These are phyloP conservation scores for Coremacera marginata DNA, from an alignment of 2,888 invertebrate species.

Conservation along the genomic window DNA sequence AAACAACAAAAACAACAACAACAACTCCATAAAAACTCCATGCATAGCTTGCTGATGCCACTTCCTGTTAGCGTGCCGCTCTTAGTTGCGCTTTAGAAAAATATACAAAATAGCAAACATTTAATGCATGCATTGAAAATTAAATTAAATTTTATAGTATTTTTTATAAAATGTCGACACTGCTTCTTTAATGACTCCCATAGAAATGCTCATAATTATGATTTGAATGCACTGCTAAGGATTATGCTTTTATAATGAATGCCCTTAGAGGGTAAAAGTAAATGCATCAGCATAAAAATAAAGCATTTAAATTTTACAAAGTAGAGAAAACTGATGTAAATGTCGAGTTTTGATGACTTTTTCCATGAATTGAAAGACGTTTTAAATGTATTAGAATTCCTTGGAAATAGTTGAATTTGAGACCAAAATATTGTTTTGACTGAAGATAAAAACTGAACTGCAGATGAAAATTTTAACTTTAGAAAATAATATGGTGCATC, in stretches of 20 bases:
- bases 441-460: too few relatives aligned
- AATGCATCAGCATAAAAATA: neutral
- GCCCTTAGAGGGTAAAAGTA: neutral
- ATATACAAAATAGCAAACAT: neutral
- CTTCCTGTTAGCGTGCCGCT: slow-evolving; percentile 31
- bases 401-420: too few relatives aligned
- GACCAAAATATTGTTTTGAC: too few relatives aligned
- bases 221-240: neutral
- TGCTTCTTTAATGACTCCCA: neutral
- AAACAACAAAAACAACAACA: slow-evolving; percentile 25
- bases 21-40: neutral
- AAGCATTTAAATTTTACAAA: neutral
- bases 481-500: too few relatives aligned
- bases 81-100: too few relatives aligned
- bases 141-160: slow-evolving; percentile 27
- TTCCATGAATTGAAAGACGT: too few relatives aligned
- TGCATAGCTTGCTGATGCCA: slow-evolving; percentile 26
- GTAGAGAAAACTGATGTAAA: too few relatives aligned
- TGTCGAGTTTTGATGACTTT: too few relatives aligned
- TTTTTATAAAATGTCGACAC: neutral
- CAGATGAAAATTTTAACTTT: too few relatives aligned
- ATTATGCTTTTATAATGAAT: neutral
- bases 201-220: neutral
- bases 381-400: too few relatives aligned
- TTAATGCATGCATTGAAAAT: slow-evolving; percentile 15